Evolutionary conservation across 2,888 invertebrate genomes (phyloP).

Genomic region (Diploptera punctata): DNA sequence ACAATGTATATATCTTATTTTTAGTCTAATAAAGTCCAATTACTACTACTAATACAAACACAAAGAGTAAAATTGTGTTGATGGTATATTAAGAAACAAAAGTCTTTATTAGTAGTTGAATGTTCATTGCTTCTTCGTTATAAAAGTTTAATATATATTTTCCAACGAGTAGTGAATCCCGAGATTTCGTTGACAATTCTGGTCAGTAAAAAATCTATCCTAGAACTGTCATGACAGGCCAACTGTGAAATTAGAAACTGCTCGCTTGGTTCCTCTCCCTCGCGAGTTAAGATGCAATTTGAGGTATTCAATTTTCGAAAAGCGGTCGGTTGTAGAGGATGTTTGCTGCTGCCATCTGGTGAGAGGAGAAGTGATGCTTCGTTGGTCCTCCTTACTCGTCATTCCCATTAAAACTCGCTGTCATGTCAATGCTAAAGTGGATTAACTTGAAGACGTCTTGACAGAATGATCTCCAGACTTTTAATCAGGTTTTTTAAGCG

Average conservation of each 20-base stretch:
- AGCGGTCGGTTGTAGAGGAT: slow-evolving; percentile 1
- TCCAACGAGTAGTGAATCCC: no score
- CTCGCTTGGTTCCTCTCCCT: neutral
- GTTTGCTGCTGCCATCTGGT: slow-evolving; percentile 20
- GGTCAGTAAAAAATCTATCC: neutral
- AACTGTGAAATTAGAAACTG: slow-evolving; percentile 21
- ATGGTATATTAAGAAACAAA: no score
- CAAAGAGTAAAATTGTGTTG: no score
- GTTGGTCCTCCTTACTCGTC: slow-evolving; percentile 8
- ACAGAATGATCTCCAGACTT: no score
- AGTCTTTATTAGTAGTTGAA: no score
- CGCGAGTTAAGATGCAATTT: slow-evolving; percentile 26
- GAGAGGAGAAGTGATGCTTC: slow-evolving; percentile 14
- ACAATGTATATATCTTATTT: no score
- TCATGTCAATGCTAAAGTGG: neutral
- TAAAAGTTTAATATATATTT: no score
- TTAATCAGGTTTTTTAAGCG: no score
- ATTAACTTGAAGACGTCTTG: neutral
- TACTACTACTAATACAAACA: no score
- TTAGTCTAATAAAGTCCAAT: no score
- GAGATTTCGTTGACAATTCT: neutral
- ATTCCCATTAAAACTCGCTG: slow-evolving; percentile 16
- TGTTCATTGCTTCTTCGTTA: no score
- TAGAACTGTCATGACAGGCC: neutral
- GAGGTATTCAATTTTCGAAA: slow-evolving; percentile 30